Evolutionary conservation across 2,797 vertebrate species (phyloP), one percentile per base, ranked within the genome.

Genomic region (Muscicapa striata): DNA sequence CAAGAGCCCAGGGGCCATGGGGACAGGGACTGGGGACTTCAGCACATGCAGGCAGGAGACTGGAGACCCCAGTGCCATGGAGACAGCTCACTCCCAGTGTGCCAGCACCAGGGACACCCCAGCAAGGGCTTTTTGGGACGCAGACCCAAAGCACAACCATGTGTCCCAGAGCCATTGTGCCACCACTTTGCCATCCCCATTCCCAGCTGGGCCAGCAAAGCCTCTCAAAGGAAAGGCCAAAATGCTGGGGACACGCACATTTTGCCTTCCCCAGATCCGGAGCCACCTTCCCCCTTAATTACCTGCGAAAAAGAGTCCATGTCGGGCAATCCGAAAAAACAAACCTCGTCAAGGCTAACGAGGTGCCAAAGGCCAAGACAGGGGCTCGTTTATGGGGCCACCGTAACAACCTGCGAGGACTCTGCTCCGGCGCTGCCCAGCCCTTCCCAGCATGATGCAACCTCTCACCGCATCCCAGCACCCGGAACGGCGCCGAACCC

Each of bases 291-390:
- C 59, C 95, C 68, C 30, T 67, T 34, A 52, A 74, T 95, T 67
- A 94, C 92, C 92, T 87, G 64, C 15, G 9, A 45, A 16, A 74
- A 86, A 46, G 34, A 67, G 22, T 67, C 83, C 92, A 77, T 41
- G 83, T 15, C 52, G 0, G 23, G 30, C 41, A 70, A 84, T 63
- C 64, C 24, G 7, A 24, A 55, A 93, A 91, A 70, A 63, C 70
- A 72, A 94, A 93, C 82, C 82, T 41, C 3, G 0, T 54, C 67
- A 24, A 21, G 8, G 85, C 63, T 90, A 91, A 96, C 34, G 41
- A 86, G 83, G 93, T 90, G 93, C 93, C 94, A 93, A 95, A 94
- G 95, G 93, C 89, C 91, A 81, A n/a, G 24, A 84, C 52, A 5
- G 0, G 66, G 29, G 58, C 78, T 89, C 3, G 1, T 89, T 92